phyloP scores from a whole-genome alignment of 2,113 vertebrate species.

The Fukomys damarensis region DNA sequence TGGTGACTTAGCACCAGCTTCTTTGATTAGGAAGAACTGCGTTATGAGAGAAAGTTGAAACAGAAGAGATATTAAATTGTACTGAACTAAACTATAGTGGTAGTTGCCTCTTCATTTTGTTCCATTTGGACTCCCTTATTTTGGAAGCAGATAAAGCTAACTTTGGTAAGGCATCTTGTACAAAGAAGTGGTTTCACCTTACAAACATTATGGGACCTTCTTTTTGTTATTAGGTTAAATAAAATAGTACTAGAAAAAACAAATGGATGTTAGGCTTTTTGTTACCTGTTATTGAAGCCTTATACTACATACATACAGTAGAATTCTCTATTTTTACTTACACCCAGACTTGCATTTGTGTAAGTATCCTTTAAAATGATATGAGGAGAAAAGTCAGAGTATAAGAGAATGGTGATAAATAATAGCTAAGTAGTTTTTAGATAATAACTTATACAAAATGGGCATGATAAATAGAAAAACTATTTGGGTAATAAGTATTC shows the following conservation, averaged over 20 bases:
- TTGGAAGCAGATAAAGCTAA: not conserved
- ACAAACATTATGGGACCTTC: constrained; percentile 1
- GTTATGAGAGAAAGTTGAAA: constrained; percentile 50
- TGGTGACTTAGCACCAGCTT: not conserved
- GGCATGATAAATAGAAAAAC: constrained; percentile 19
- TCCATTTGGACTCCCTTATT: constrained; percentile 42
- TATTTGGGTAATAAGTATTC: constrained; percentile 43
- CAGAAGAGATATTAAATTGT: constrained; percentile 30
- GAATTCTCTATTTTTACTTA: constrained; percentile 59
- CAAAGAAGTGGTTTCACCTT: constrained; percentile 44
- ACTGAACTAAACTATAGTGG: constrained; percentile 5
- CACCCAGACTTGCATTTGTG: not conserved
- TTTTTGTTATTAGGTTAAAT: constrained; percentile 50
- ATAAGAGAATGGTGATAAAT: constrained; percentile 24
- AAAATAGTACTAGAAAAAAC: constrained; percentile 45
- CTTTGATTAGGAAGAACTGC: constrained; percentile 48
- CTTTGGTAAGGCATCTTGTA: not conserved
- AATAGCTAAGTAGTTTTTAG: constrained; percentile 42
- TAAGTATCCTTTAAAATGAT: constrained; percentile 53
- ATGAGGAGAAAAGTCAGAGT: constrained; percentile 1
- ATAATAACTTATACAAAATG: constrained; percentile 16
- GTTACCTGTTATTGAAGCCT: constrained; percentile 20
- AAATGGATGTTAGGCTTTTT: not conserved
- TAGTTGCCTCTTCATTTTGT: constrained; percentile 9
- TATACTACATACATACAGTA: constrained; percentile 5